Conservation (phyloP, 2,113 vertebrate genomes). For the Prinia subflava region DNA sequence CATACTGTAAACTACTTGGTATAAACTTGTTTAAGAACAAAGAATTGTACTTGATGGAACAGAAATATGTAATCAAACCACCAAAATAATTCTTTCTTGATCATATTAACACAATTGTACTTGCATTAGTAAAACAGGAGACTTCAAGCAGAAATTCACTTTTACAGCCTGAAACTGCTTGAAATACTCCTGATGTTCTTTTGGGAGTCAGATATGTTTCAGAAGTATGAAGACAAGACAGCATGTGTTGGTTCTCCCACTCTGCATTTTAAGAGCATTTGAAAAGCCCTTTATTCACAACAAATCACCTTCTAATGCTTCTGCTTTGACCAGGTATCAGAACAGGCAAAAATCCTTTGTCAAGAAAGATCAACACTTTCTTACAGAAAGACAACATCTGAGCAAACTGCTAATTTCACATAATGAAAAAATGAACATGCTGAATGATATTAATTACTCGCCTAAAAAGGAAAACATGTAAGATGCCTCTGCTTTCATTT, state of each 20-base stretch:
- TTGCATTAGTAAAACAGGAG: not conserved
- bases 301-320: not conserved
- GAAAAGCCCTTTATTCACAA: not conserved
- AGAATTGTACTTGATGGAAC: not conserved
- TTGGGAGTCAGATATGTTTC: not conserved
- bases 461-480: constrained; percentile 11
- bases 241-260: not conserved
- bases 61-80: not conserved
- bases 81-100: not conserved
- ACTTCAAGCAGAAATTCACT: not conserved
- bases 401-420: not conserved
- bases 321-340: not conserved
- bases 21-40: not conserved
- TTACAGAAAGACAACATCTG: not conserved
- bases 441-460: constrained; percentile 9
- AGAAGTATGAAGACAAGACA: not conserved
- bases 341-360: constrained; percentile 8
- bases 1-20: not conserved
- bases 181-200: not conserved
- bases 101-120: not conserved
- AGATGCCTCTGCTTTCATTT: constrained; percentile 9
- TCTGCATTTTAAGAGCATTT: not conserved
- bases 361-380: constrained; percentile 21
- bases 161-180: not conserved
- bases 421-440: constrained; percentile 13